These are phyloP conservation scores for Eupithecia subfuscata DNA, from an alignment of 2,888 invertebrate genomes.

Conservation along the genomic window DNA sequence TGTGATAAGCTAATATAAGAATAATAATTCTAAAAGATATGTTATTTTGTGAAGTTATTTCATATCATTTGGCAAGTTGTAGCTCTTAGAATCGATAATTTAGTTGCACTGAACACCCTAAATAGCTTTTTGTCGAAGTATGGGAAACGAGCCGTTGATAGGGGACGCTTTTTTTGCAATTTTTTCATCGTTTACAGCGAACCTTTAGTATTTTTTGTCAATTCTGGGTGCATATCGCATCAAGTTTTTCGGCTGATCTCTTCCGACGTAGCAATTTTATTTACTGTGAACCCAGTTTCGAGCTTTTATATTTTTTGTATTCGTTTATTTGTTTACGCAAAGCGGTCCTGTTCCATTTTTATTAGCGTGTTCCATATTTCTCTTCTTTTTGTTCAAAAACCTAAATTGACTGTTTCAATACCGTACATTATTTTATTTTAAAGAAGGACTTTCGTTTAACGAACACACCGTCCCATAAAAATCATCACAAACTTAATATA, in stretches of 20 bases:
- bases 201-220: constrained; percentile 51
- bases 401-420: neutral
- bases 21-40: neutral
- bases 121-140: constrained; percentile 43
- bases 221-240: constrained; percentile 45
- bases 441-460: too few relatives aligned
- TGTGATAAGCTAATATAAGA: neutral
- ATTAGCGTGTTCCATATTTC: neutral
- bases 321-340: constrained; percentile 44
- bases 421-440: neutral
- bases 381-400: neutral
- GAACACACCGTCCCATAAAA: too few relatives aligned
- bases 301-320: constrained; percentile 48
- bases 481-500: too few relatives aligned
- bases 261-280: constrained; percentile 54
- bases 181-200: constrained; percentile 48
- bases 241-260: constrained; percentile 55
- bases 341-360: constrained; percentile 15
- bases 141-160: constrained; percentile 40
- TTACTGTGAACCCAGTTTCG: constrained; percentile 48
- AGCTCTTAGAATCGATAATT: neutral
- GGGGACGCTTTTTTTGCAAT: constrained; percentile 51
- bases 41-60: constrained; percentile 33
- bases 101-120: constrained; percentile 12
- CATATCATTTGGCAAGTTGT: neutral